phyloP scores from a whole-genome alignment of 2,797 vertebrate genomes.

The Silurus lanzhouensis region DNA sequence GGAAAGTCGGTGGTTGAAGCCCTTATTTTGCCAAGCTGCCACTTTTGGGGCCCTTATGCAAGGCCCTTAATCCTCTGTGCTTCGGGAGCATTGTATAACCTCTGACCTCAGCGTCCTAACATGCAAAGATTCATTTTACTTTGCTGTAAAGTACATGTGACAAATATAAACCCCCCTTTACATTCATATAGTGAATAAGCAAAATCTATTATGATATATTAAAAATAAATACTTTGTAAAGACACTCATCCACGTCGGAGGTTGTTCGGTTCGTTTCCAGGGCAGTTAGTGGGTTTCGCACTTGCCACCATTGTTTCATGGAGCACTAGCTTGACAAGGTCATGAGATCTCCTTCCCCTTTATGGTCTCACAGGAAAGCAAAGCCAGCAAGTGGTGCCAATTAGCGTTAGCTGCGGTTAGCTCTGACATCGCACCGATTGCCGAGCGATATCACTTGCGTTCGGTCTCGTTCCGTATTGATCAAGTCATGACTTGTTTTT shows the following conservation, averaged over 20 bases:
- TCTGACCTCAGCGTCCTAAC: too few species aligned
- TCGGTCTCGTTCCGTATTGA: conserved; percentile 26
- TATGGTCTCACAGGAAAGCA: conserved; percentile 38
- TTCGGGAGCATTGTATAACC: too few species aligned
- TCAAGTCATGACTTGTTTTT: conserved; percentile 20
- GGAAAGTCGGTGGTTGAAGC: too few species aligned
- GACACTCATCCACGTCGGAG: background rate
- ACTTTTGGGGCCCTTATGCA: too few species aligned
- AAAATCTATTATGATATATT: background rate
- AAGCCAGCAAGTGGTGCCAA: conserved; percentile 52
- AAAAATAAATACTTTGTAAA: background rate
- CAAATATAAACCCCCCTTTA: background rate
- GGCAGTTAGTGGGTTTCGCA: conserved; percentile 19
- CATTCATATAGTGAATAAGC: background rate
- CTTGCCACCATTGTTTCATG: conserved; percentile 17
- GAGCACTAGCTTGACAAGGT: conserved; percentile 51
- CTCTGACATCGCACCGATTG: conserved; percentile 50
- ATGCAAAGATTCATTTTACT: too few species aligned
- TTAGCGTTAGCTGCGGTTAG: conserved; percentile 44
- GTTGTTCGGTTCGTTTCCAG: background rate
- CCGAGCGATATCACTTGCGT: conserved; percentile 26
- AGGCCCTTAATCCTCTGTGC: too few species aligned
- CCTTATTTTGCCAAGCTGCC: too few species aligned
- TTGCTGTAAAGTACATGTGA: background rate
- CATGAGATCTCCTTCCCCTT: conserved; percentile 45